Evolutionary conservation across 2,888 invertebrate genomes (phyloP).

Genomic region (Xestia ashworthii): DNA sequence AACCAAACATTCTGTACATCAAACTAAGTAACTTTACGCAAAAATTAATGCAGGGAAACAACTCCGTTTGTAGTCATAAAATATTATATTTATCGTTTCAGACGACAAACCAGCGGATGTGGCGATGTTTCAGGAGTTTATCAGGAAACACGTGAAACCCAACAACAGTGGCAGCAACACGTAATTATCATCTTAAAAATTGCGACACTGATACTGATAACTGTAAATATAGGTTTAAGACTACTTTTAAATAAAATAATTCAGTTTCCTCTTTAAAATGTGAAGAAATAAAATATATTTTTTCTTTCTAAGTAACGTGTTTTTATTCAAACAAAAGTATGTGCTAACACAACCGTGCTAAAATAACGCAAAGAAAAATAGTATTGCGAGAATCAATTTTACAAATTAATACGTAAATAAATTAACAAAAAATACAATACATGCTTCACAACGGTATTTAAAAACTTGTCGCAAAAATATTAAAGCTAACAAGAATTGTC

Average conservation of each 20-base stretch:
- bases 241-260: not conserved
- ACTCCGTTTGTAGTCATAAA: not conserved
- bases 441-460: not conserved
- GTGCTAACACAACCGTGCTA: conserved; percentile 43
- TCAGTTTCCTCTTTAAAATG: not conserved
- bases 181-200: conserved; percentile 50
- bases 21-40: too few species aligned
- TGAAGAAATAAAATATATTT: conserved; percentile 22
- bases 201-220: conserved; percentile 34
- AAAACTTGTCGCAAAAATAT: conserved; percentile 14
- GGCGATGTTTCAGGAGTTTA: conserved; percentile 84
- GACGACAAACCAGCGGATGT: conserved; percentile 86
- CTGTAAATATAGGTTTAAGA: conserved; percentile 66
- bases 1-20: too few species aligned
- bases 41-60: too few species aligned
- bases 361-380: conserved; percentile 6
- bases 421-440: conserved; percentile 13
- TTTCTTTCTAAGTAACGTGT: conserved; percentile 21
- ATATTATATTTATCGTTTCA: conserved; percentile 67
- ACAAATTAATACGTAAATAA: conserved; percentile 31
- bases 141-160: conserved; percentile 85
- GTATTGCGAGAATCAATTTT: conserved; percentile 1
- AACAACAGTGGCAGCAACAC: conserved; percentile 74
- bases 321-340: conserved; percentile 57
- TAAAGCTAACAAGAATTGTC: conserved; percentile 10